Evolutionary conservation across 2,797 vertebrate genomes (phyloP), one percentile per base, ranked within the genome.

Genomic region (Myioborus miniatus): DNA sequence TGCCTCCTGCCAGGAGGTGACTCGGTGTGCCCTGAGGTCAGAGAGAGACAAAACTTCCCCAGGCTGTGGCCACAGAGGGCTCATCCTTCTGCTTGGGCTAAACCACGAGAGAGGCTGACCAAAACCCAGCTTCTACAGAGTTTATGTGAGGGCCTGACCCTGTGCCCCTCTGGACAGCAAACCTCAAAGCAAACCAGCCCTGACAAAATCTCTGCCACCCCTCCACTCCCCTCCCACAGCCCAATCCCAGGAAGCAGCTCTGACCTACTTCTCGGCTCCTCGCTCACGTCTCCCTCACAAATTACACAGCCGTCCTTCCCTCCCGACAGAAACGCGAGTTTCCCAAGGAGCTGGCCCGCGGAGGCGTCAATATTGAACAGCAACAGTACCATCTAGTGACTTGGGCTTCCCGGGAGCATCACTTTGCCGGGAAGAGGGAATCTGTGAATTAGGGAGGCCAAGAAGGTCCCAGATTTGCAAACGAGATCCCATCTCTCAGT

Each of bases 321-420:
- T 87, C 86, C 41, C 68, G 11, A 64, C 77, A 87, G 41, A 56
- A 88, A 77, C 1, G 36, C 1, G 52, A 55, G 44, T 44, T 91
- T 89, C 62, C 84, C 68, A 2, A 68, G 53, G 34, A n/a, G 79
- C 82, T 27, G 77, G 46, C 88, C 92, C 90, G 8, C 24, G 21
- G 68, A 63, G 58, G 84, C 20, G 6, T 63, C 68, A 77, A 84
- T 46, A 60, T 80, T 83, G 29, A 92, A 58, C 94, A 86, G 96
- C 93, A 89, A 93, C 92, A 87, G 90, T 95, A 93, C 94, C 94
- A 93, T 64, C 93, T 93, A 93, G 89, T 94, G 94, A 89, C 92
- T 59, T 11, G 11, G 89, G 21, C 75, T 64, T 5, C 52, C 49
- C 29, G 56, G 49, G 83, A 90, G 71, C 75, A 30, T 26, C 71